phyloP scores from a whole-genome alignment of 2,113 vertebrate species.

The Bubo bubo region DNA sequence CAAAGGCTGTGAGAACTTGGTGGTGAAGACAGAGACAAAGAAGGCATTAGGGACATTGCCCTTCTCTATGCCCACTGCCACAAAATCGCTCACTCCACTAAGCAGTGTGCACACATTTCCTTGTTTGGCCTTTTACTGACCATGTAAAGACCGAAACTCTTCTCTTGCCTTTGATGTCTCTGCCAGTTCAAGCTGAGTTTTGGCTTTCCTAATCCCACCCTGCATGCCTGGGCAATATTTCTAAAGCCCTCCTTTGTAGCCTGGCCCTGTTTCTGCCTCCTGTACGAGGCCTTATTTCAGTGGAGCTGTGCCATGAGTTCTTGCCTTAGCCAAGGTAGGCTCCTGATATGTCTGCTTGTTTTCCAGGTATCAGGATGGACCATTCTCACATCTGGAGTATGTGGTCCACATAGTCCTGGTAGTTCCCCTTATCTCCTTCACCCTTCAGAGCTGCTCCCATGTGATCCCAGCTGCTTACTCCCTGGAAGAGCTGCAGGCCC shows the following conservation, averaged over 20 bases:
- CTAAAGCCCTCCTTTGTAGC: not conserved
- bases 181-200: not conserved
- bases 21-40: not conserved
- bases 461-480: not conserved
- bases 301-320: not conserved
- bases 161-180: not conserved
- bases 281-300: not conserved
- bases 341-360: not conserved
- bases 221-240: fast-evolving
- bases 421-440: not conserved
- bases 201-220: not conserved
- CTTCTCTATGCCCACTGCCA: not conserved
- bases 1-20: not conserved
- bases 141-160: not conserved
- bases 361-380: not conserved
- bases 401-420: fast-evolving
- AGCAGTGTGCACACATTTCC: not conserved
- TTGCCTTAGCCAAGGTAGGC: fast-evolving
- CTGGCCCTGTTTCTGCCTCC: not conserved
- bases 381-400: not conserved
- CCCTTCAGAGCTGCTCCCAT: not conserved
- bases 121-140: not conserved
- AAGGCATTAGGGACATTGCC: not conserved
- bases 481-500: not conserved
- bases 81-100: not conserved